phyloP scores from a whole-genome alignment of 1,140 invertebrate genomes.

The Achatina immaculata region DNA sequence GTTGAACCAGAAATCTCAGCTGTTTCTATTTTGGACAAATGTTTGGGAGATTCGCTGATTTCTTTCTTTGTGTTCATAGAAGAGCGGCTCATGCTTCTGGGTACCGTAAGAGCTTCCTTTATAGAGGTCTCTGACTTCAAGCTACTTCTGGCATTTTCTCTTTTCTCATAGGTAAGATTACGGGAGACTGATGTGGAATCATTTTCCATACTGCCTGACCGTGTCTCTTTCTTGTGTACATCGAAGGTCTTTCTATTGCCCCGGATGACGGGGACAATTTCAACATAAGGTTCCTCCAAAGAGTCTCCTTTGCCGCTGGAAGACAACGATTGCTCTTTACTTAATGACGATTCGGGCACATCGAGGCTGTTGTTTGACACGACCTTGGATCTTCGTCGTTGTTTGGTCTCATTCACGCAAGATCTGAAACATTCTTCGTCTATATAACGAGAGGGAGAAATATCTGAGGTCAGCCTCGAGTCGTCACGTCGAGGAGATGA shows the following conservation, averaged over 20 bases:
- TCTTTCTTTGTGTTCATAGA: not conserved
- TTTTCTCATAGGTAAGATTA: not conserved
- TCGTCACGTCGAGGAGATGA: constrained; percentile 26
- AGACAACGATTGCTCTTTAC: constrained; percentile 26
- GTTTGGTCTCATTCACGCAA: not conserved
- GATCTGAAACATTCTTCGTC: not conserved
- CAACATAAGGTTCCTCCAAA: constrained; percentile 8
- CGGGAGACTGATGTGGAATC: not conserved
- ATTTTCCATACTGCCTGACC: not conserved
- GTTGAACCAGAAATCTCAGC: not conserved
- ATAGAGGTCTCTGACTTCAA: too few species aligned
- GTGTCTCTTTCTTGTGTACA: not conserved
- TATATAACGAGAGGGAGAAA: not conserved
- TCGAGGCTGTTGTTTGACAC: not conserved
- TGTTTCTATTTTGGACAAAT: not conserved
- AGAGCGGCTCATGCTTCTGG: not conserved
- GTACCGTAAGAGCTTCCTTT: not conserved
- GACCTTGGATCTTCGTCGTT: not conserved
- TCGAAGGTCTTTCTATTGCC: not conserved
- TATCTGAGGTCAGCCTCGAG: not conserved
- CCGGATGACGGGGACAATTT: not conserved
- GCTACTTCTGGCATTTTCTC: not conserved
- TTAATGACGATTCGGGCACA: not conserved
- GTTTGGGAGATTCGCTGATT: not conserved
- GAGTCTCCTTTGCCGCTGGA: constrained; percentile 27